Conservation (phyloP, 2,113 vertebrate species). For the Brachypodius melanocephalos region DNA sequence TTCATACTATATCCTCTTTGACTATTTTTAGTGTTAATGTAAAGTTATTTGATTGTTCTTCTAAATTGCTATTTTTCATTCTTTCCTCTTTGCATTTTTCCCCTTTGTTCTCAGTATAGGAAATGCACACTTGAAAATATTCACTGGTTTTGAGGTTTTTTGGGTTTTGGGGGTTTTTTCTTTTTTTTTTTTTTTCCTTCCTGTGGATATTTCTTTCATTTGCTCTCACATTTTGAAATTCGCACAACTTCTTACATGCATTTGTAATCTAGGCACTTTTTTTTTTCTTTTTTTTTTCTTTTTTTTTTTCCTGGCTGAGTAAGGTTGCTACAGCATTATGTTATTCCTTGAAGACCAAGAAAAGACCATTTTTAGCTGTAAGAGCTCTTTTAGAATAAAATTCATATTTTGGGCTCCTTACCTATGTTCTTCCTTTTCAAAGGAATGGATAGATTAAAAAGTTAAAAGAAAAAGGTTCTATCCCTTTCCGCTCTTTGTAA, state of each 20-base stretch:
- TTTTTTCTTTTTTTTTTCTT: not conserved
- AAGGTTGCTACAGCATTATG: not conserved
- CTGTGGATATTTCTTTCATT: not conserved
- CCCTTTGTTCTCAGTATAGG: not conserved
- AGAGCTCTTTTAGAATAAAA: not conserved
- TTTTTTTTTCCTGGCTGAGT: not conserved
- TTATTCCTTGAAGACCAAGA: not conserved
- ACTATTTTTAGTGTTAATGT: not conserved
- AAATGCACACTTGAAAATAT: not conserved
- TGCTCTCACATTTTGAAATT: not conserved
- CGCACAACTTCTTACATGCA: not conserved
- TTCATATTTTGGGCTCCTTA: not conserved
- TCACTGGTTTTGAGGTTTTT: not conserved
- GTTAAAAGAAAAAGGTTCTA: not conserved
- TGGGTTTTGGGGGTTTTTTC: too few relatives aligned
- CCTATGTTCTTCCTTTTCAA: not conserved
- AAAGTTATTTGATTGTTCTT: not conserved
- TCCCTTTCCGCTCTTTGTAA: not conserved
- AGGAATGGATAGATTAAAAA: not conserved
- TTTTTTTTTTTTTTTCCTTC: accelerated
- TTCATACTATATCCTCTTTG: not conserved
- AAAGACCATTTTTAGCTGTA: not conserved
- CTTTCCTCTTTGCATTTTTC: not conserved
- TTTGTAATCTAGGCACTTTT: not conserved
- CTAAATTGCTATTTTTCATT: not conserved